phyloP scores from a whole-genome alignment of 2,113 vertebrate genomes.

The Epinephelus moara region DNA sequence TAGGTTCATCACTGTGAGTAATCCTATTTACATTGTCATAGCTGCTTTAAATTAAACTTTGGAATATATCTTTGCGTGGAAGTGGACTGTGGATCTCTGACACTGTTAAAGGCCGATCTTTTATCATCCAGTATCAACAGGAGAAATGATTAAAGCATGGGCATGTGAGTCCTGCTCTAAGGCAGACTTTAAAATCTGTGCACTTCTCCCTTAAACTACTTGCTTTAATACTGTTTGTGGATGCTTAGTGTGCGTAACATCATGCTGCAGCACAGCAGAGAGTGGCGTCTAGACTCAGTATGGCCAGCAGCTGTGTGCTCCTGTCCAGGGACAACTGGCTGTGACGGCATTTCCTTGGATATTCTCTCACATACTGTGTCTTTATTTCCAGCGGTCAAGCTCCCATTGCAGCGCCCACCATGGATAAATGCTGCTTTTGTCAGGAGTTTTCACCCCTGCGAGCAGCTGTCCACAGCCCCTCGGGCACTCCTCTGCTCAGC shows the following conservation, averaged over 20 bases:
- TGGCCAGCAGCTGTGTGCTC: constrained; percentile 74
- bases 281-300: constrained; percentile 34
- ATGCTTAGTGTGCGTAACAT: constrained; percentile 34
- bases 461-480: constrained; percentile 78
- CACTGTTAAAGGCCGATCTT: neutral
- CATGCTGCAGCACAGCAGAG: constrained; percentile 24
- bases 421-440: constrained; percentile 85
- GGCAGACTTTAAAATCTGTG: neutral
- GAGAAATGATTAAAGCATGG: neutral
- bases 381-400: constrained; percentile 81
- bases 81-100: too few species aligned
- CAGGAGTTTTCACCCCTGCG: constrained; percentile 62
- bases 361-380: constrained; percentile 78
- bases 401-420: constrained; percentile 62
- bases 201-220: neutral
- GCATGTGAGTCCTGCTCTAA: neutral
- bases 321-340: constrained; percentile 68
- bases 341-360: constrained; percentile 77
- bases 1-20: neutral
- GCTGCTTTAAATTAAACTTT: neutral
- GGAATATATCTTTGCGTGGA: neutral
- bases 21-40: neutral
- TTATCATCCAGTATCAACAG: too few species aligned
- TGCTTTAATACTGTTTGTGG: constrained; percentile 22
- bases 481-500: constrained; percentile 55